These are phyloP conservation scores for Pipistrellus nathusii DNA, from an alignment of 2,797 vertebrate species.

Conservation along the genomic window DNA sequence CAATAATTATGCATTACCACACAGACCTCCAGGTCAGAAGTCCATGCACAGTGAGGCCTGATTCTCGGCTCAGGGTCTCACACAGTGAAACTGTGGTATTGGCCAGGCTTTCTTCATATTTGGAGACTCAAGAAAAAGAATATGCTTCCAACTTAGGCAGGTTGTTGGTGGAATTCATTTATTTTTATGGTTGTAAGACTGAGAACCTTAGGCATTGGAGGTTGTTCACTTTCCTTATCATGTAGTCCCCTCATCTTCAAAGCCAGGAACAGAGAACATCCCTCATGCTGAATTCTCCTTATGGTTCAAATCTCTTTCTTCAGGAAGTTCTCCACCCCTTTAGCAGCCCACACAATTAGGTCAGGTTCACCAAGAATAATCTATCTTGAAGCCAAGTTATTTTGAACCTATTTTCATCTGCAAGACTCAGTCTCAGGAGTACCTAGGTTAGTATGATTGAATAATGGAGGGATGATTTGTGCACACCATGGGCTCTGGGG, in stretches of 20 bases:
- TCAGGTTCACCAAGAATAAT: neutral
- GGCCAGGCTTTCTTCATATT: neutral
- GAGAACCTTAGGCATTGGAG: neutral
- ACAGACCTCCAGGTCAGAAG: neutral
- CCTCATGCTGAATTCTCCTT: neutral
- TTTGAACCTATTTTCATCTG: neutral
- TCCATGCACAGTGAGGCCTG: accelerated
- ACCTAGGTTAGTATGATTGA: neutral
- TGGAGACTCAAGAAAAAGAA: neutral
- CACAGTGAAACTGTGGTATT: accelerated
- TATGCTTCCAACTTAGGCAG: neutral
- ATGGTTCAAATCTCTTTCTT: neutral
- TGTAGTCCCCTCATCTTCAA: neutral
- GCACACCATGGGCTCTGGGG: accelerated
- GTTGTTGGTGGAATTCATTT: neutral
- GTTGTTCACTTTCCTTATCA: accelerated
- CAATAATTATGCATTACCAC: too few species aligned
- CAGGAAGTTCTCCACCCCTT: neutral
- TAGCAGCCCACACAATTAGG: neutral
- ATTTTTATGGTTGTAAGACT: neutral
- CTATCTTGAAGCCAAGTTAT: neutral
- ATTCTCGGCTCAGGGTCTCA: neutral
- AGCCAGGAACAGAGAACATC: neutral
- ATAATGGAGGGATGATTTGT: neutral
- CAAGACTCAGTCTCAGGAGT: neutral